Base-by-base conservation (phyloP, 2,888 invertebrate genomes). In the Trachelus tabidus region DNA sequence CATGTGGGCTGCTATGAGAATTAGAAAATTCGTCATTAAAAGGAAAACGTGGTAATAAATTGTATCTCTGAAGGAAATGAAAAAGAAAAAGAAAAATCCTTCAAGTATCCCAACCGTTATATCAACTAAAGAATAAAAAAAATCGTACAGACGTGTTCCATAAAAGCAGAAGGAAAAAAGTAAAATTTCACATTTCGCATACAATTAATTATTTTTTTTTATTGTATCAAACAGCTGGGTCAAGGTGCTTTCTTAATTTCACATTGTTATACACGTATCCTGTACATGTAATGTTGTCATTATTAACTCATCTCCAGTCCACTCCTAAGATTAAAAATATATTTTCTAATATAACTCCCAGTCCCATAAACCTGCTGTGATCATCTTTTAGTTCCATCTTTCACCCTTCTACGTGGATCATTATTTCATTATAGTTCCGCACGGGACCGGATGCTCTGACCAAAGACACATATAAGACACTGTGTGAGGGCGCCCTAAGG, bases 1-100 rank as follows among this genome's bases (percentile, higher is more conserved):
- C 77, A 77, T 78, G 68, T 78, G 76, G 78, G 71, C 31, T 71
- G 71, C 77, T 31, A 71, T 76, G 76, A 78, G 78, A 76, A 78
- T 76, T 73, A 31, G 23, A 34, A 71, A 31, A 71, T 34, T 71
- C 56, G 23, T 56, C 56, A 23, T 23, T 56, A 56, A 56, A 56
- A 56, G 6, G 9, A 56, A 56, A 56, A 1, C 23, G 56, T 15
- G 56, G 56, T 9, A 56, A 56, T 56, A 56, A 56, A 56, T 23
- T 56, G 56, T 56, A 56, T 56, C 23, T 56, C 56, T 9, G 15
- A 31, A 33, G 71, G 31, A 33, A 31, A 23, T 2, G 3, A 69
- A 15, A 30, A 15, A 71, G 4, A 69, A 34, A 71, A 33, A 11
- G 31, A 30, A 15, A 69, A 33, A 40, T 40, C 40, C 15, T 56